Evolutionary conservation across 1,140 invertebrate genomes (phyloP).

Genomic region (Parasteatoda tepidariorum): DNA sequence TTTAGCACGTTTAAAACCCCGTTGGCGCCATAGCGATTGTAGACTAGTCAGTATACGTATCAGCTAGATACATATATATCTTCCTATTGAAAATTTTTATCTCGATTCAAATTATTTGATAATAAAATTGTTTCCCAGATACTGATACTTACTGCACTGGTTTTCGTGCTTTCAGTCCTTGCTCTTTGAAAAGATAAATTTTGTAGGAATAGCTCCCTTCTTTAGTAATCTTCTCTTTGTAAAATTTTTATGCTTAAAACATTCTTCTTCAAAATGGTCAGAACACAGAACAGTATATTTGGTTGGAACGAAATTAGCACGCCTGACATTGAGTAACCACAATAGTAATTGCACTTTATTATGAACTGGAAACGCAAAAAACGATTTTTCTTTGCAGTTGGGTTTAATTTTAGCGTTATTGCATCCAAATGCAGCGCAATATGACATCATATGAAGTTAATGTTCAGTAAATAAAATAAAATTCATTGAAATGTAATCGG

Average conservation of each 20-base stretch:
- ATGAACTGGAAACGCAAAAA: conserved; percentile 5
- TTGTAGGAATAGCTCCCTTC: not conserved
- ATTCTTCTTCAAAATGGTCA: conserved; percentile 21
- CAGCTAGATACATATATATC: too few species aligned
- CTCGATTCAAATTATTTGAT: too few species aligned
- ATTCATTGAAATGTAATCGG: too few species aligned
- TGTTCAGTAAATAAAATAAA: too few species aligned
- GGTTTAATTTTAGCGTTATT: not conserved
- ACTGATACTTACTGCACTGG: too few species aligned
- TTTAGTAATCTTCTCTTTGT: not conserved
- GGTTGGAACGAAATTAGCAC: not conserved
- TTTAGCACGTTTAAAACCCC: too few species aligned
- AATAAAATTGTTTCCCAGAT: too few species aligned
- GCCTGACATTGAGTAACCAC: not conserved
- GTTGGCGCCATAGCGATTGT: too few species aligned
- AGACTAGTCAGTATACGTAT: too few species aligned
- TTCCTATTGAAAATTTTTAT: too few species aligned
- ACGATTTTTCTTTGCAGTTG: not conserved
- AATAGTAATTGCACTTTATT: not conserved
- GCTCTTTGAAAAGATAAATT: not conserved
- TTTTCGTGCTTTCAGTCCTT: too few species aligned
- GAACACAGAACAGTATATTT: not conserved
- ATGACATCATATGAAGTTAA: not conserved
- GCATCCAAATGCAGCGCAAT: not conserved
- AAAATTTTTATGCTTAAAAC: not conserved